Evolutionary conservation across 2,888 invertebrate species (phyloP).

Genomic region (Standfussiana lucernea): DNA sequence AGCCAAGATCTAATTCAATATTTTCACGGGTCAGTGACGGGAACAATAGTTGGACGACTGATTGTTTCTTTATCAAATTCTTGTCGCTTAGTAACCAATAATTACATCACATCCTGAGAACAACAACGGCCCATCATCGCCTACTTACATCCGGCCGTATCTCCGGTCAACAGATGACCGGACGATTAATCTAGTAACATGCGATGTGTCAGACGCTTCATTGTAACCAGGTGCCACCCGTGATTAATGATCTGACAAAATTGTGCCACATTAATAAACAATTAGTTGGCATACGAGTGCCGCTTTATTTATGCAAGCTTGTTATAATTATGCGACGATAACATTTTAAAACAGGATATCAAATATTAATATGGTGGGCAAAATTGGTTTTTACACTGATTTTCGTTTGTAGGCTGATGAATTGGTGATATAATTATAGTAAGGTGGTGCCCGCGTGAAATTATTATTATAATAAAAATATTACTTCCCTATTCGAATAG

Average conservation of each 20-base stretch:
- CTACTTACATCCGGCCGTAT: slow-evolving; percentile 48
- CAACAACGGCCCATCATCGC: slow-evolving; percentile 28
- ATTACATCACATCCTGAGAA: neutral
- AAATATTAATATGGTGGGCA: slow-evolving; percentile 21
- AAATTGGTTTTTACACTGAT: slow-evolving; percentile 17
- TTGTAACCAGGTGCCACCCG: slow-evolving; percentile 77
- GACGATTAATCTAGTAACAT: slow-evolving; percentile 77
- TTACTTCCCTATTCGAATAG: too few species aligned
- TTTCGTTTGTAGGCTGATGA: neutral
- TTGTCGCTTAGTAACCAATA: neutral
- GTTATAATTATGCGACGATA: slow-evolving; percentile 42
- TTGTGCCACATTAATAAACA: slow-evolving; percentile 78
- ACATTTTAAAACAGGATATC: slow-evolving; percentile 23
- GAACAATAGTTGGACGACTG: neutral
- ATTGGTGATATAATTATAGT: neutral
- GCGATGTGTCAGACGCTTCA: slow-evolving; percentile 79
- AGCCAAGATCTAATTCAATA: too few species aligned
- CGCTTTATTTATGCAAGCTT: slow-evolving; percentile 59
- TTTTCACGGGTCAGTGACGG: neutral
- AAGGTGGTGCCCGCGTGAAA: neutral
- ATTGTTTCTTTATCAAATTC: neutral
- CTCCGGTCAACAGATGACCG: slow-evolving; percentile 71
- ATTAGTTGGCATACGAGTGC: slow-evolving; percentile 71
- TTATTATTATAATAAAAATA: too few species aligned
- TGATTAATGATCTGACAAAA: slow-evolving; percentile 78